phyloP scores from a whole-genome alignment of 2,113 vertebrate species.

The Leptocoma aspasia region DNA sequence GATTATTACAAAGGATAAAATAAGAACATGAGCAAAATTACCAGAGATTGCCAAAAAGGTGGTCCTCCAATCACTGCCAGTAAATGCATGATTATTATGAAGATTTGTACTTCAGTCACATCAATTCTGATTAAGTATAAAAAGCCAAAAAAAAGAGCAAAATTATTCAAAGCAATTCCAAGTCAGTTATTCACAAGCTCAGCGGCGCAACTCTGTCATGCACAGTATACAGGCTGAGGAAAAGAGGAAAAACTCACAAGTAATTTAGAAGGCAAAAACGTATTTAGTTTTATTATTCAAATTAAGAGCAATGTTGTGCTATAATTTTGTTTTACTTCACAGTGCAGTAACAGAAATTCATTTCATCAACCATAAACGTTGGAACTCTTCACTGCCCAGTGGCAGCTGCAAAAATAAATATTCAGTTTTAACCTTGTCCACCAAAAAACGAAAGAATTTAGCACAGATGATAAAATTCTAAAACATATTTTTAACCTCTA shows the following conservation, averaged over 20 bases:
- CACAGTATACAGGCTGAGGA: slow-evolving; percentile 51
- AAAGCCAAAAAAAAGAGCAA: slow-evolving; percentile 74
- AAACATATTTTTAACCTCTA: background rate
- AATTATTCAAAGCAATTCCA: slow-evolving; percentile 76
- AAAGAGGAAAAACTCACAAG: background rate
- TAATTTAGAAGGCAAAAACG: slow-evolving; percentile 9
- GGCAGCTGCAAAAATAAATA: background rate
- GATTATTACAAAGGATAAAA: background rate
- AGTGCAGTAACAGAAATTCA: slow-evolving; percentile 48
- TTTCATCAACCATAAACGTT: slow-evolving; percentile 17
- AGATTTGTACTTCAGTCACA: slow-evolving; percentile 99
- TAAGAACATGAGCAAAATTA: slow-evolving; percentile 76
- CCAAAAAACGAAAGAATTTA: background rate
- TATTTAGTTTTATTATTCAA: background rate
- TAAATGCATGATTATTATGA: slow-evolving; percentile 98
- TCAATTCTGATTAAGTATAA: slow-evolving; percentile 93
- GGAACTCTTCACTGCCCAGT: slow-evolving; percentile 7
- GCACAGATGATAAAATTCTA: background rate
- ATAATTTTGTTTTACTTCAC: slow-evolving; percentile 41
- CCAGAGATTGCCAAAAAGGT: slow-evolving; percentile 96
- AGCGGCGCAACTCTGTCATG: slow-evolving; percentile 72
- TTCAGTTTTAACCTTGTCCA: slow-evolving; percentile 61
- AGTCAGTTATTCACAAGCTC: slow-evolving; percentile 70
- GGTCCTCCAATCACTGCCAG: slow-evolving; percentile 98
- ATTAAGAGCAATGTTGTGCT: background rate